Base-by-base conservation (phyloP, 2,113 vertebrate genomes). In the Ochotona princeps region DNA sequence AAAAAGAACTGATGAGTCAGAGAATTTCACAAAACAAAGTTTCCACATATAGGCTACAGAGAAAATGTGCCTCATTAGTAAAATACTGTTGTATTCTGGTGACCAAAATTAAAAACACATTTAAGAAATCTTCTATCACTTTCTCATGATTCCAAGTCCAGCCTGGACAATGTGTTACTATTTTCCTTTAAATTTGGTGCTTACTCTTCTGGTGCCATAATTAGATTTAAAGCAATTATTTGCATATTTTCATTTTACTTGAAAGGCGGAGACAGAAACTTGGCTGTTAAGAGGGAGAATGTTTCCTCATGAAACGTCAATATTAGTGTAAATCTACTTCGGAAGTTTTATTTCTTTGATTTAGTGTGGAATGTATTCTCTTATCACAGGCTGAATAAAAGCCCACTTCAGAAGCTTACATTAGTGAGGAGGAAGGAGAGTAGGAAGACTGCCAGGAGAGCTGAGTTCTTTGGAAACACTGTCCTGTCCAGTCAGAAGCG, bases 31-130 rank as follows among this genome's bases (percentile, higher is more conserved):
- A 96, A 94, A 97, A 57, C 11, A 0, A 61, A 86, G 54, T 94
- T 93, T 85, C 93, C 88, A 76, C 44, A 78, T 89, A 92, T 87
- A 95, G 65, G n/a, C 57, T 95, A n/a, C 18, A 92, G 60, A 97
- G 72, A 83, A 97, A 90, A 96, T 73, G 74, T 87, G 32, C 2
- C 73, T 84, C 57, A 54, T 93, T 78, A 79, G 87, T 88, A 80
- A 92, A 79, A 95, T 61, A 61, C 78, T 95, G 8, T 61, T 92
- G 75, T 67, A 76, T 38, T 73, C 81, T 95, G 54, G 81, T 96
- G 73, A 60, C 82, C 26, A 92, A 96, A 97, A 96, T 95, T 80
- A 94, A 83, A 63, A 97, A 5, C 92, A 92, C 82, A 88, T 89
- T 97, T 76, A 86, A 87, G 94, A 93, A 83, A 82, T 80, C 25